Evolutionary conservation across 2,888 invertebrate genomes (phyloP), one percentile per base, ranked within the genome.

Genomic region (Atrina japonica): DNA sequence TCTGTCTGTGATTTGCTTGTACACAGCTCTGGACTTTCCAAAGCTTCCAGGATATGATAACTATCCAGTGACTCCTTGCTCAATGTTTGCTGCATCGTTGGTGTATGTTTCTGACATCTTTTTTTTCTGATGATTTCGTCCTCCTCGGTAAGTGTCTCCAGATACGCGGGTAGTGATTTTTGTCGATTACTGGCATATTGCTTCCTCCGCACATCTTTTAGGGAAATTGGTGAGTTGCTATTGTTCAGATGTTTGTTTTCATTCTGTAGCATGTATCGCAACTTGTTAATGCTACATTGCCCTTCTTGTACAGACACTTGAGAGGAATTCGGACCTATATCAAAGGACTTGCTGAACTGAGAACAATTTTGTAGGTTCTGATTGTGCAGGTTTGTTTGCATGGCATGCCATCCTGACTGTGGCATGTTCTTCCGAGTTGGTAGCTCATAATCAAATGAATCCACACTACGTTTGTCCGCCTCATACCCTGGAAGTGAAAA

Each of bases 71-170:
- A n/a, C n/a, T n/a, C n/a, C n/a, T n/a, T n/a, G n/a, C n/a, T n/a
- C n/a, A n/a, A n/a, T n/a, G n/a, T n/a, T n/a, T n/a, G n/a, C n/a
- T n/a, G n/a, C n/a, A 35, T 41, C 14, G 40, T 43, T 47, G 23
- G 47, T n/a, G 6, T 35, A 35, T 35, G 35, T 7, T 11, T 35
- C 11, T 35, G 35, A 11, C 11, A 7, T 35, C 59, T 60, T 27
- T 60, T 63, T 18, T 59, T 40, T 9, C 50, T 29, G 30, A 53
- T 76, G 6, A 68, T 70, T 63, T 87, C 86, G 25, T 85, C 87
- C 66, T 84, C 86, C 66, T 86, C 86, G 56, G 72, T 80, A 11
- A 87, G 72, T 14, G 87, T 86, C 56, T 87, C 87, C 9, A 88
- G 73, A 66, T 74, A 82, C 6, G 84, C 59, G 21, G 87, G 86